phyloP scores from a whole-genome alignment of 2,797 vertebrate species.

The Coilia nasus region DNA sequence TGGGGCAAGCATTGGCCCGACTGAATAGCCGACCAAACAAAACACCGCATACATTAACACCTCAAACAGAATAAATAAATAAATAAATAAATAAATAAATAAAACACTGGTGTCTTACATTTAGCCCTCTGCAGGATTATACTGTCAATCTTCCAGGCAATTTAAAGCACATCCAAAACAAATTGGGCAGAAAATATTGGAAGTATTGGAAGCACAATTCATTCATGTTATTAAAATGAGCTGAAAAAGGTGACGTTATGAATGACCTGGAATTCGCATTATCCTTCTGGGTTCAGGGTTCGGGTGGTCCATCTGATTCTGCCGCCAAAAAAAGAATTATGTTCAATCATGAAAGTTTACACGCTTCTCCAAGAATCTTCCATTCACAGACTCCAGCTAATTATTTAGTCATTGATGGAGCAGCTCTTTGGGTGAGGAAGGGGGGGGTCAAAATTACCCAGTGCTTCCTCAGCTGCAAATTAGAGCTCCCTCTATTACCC shows the following conservation, averaged over 20 bases:
- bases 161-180: background rate
- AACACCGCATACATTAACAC: conserved; percentile 15
- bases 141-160: background rate
- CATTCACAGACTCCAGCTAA: conserved; percentile 1
- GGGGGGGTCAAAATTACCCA: conserved; percentile 10
- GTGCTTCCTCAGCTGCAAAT: conserved; percentile 21
- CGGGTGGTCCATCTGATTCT: background rate
- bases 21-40: conserved; percentile 10
- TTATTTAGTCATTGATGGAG: background rate
- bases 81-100: no score
- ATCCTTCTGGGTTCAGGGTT: background rate
- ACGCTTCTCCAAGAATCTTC: background rate
- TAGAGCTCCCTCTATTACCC: background rate
- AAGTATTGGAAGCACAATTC: background rate
- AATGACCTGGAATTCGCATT: background rate
- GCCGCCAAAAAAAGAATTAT: background rate
- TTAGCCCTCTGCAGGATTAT: background rate
- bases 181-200: background rate
- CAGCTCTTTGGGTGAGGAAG: background rate
- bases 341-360: background rate
- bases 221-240: background rate
- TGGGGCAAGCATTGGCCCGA: background rate
- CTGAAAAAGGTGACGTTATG: background rate
- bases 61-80: background rate
- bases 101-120: background rate